These are phyloP conservation scores for Willisornis vidua DNA, from an alignment of 2,113 vertebrate genomes.

Conservation along the genomic window DNA sequence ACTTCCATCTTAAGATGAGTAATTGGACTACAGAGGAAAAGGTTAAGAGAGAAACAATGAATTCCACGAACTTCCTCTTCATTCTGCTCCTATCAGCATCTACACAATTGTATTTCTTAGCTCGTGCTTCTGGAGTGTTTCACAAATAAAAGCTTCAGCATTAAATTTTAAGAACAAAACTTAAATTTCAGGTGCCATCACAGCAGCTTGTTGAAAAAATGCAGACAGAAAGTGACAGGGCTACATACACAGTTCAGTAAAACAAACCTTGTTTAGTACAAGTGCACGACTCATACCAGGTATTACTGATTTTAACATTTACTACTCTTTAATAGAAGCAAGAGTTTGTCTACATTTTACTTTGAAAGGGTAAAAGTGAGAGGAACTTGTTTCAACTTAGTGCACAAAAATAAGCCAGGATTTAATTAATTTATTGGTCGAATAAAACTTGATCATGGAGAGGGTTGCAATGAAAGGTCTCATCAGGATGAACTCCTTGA, in stretches of 20 bases:
- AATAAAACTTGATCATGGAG: background rate
- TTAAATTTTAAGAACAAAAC: background rate
- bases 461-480: background rate
- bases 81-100: background rate
- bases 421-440: background rate
- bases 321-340: background rate
- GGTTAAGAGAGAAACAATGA: background rate
- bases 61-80: background rate
- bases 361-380: background rate
- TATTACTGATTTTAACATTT: background rate
- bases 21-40: background rate
- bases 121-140: background rate
- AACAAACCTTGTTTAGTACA: background rate
- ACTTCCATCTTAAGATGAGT: background rate
- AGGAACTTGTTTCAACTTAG: background rate
- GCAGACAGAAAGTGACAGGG: background rate
- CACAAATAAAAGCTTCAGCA: background rate
- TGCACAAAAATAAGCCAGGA: background rate
- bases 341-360: background rate
- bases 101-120: background rate
- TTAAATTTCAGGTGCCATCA: background rate
- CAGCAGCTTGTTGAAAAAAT: background rate
- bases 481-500: background rate
- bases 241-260: background rate
- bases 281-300: background rate